Conservation (phyloP, 2,797 vertebrate species). For the Lutjanus argentimaculatus region DNA sequence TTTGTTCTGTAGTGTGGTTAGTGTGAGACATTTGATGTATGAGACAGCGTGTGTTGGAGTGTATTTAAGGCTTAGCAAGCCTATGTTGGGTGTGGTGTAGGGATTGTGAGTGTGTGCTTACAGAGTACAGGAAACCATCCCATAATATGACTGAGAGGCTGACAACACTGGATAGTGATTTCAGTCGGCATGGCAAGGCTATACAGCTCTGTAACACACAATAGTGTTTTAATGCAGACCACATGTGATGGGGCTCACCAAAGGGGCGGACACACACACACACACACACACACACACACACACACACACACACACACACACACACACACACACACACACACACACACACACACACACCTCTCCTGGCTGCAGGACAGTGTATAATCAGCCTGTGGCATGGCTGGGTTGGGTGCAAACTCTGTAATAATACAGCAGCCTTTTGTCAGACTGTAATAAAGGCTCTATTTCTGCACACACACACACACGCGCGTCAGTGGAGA, state of each 20-base stretch:
- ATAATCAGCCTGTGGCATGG: conserved; percentile 62
- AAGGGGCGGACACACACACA: conserved; percentile 18
- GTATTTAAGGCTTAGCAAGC: conserved; percentile 26
- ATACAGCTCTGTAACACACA: conserved; percentile 56
- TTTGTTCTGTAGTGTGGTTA: not conserved
- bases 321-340: conserved; percentile 31
- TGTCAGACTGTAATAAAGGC: conserved; percentile 64
- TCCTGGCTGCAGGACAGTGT: conserved; percentile 40
- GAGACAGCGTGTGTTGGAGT: conserved; percentile 11
- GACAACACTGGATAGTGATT: conserved; percentile 71
- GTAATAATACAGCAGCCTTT: conserved; percentile 69
- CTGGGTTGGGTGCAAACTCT: conserved; percentile 51
- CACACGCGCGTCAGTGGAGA: not conserved
- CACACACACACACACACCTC: conserved; percentile 26
- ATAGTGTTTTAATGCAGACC: conserved; percentile 73
- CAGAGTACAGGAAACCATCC: conserved; percentile 40
- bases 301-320: conserved; percentile 34
- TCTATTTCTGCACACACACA: conserved; percentile 58
- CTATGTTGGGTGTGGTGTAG: conserved; percentile 46
- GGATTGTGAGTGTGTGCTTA: conserved; percentile 29
- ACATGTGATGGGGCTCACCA: conserved; percentile 71
- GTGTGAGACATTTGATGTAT: conserved; percentile 3
- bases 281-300: conserved; percentile 24
- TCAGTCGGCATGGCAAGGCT: conserved; percentile 55
- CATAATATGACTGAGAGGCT: conserved; percentile 60